These are phyloP conservation scores for Conopomorpha cramerella DNA, from an alignment of 1,140 invertebrate species.

Conservation along the genomic window DNA sequence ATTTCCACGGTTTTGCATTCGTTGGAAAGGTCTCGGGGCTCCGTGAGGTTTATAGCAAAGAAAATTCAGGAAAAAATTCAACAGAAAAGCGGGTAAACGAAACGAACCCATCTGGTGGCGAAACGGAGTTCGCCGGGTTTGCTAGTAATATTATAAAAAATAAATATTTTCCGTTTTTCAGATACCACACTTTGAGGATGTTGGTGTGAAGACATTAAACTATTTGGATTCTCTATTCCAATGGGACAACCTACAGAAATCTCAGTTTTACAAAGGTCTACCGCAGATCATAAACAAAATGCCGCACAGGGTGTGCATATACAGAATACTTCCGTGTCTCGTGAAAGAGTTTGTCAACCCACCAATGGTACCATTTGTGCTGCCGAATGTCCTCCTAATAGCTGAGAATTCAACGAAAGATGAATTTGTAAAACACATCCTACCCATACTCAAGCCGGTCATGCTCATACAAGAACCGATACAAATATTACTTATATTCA, in stretches of 20 bases:
- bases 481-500: constrained; percentile 90
- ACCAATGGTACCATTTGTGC: constrained; percentile 96
- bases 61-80: no score
- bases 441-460: constrained; percentile 86
- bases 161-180: no score
- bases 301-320: constrained; percentile 80
- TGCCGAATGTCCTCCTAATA: constrained; percentile 90
- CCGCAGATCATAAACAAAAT: constrained; percentile 88
- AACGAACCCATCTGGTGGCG: no score
- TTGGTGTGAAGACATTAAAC: constrained; percentile 92
- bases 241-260: constrained; percentile 98
- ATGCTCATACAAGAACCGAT: constrained; percentile 92
- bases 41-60: no score
- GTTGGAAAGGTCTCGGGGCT: no score
- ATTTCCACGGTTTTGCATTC: no score
- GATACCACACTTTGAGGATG: constrained; percentile 93
- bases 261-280: constrained; percentile 95
- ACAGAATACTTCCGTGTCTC: constrained; percentile 87
- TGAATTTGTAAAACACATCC: constrained; percentile 82
- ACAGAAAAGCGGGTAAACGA: no score
- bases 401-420: constrained; percentile 82
- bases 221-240: constrained; percentile 96
- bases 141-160: no score
- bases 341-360: constrained; percentile 91
- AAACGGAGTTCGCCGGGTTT: no score